Base-by-base conservation (phyloP, 1,140 invertebrate genomes). In the Drosophila pachea region DNA sequence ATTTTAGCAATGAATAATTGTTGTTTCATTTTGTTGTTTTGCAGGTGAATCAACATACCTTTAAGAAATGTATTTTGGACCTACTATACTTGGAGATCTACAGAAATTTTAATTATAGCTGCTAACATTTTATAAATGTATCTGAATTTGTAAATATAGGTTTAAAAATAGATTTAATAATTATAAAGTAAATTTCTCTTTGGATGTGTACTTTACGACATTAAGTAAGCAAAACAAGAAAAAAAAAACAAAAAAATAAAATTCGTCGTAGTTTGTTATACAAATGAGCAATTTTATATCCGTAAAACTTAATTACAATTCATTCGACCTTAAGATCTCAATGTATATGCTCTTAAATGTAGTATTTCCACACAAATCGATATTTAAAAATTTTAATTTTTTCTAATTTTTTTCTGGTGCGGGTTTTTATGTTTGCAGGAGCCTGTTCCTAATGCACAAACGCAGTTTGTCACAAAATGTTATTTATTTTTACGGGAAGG, bases 41-140 rank as follows among this genome's bases (percentile, higher is more conserved):
- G 14, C 55, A 83, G 78, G 78, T 78, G 78, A 83, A 83, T 83
- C 78, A 68, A 83, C 78, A 83, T 78, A 83, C 79, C 78, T 83
- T 76, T 83, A 83, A 83, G 75, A 78, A 74, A 62, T 65, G 70
- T 83, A 79, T 73, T 79, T 42, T 38, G 36, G 36, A 38, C 36
- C 36, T 38, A 38, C 8, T 38, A 38, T 38, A 38, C 36, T 38
- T 38, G 36, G 36, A 38, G 36, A 38, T 38, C 36, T 38, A 38
- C 36, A 38, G 6, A 38, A 38, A 38, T 38, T 38, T 38, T 38
- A 38, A 7, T 38, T 38, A 38, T 38, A 38, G 35, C 35, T 36
- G 35, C 35, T 36, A 36, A 38, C 36, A 38, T 38, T 38, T 38
- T 38, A 38, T 38, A 38, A 38, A 38, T 38, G 36, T 38, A 38